Conservation (phyloP, 2,797 vertebrate genomes). For the Sarcoramphus papa region DNA sequence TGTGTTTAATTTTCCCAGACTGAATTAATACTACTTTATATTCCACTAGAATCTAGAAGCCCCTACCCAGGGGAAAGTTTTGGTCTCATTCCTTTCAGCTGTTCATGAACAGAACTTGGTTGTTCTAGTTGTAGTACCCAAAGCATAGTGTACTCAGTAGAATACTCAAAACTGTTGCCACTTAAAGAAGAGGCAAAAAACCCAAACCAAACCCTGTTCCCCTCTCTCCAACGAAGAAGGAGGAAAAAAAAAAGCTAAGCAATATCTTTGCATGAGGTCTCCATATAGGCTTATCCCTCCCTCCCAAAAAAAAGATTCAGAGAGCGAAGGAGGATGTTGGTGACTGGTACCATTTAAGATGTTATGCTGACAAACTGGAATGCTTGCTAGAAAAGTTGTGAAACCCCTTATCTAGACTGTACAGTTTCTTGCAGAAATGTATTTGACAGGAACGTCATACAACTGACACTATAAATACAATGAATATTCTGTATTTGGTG, state of each 20-base stretch:
- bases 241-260: no score
- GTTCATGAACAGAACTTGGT: not conserved
- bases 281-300: no score
- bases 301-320: not conserved
- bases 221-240: not conserved
- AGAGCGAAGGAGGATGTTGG: not conserved
- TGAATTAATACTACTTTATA: not conserved
- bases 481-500: not conserved
- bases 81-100: not conserved
- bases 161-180: not conserved
- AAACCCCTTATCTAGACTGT: not conserved
- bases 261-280: not conserved
- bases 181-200: not conserved
- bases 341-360: not conserved
- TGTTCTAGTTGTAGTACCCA: not conserved
- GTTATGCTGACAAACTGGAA: not conserved
- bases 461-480: not conserved
- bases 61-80: not conserved
- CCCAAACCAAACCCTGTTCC: not conserved
- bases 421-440: not conserved
- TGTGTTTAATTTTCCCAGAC: not conserved
- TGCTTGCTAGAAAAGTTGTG: not conserved
- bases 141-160: not conserved
- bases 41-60: not conserved
- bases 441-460: not conserved